phyloP scores from a whole-genome alignment of 2,888 invertebrate genomes.

The Platynereis dumerilii region DNA sequence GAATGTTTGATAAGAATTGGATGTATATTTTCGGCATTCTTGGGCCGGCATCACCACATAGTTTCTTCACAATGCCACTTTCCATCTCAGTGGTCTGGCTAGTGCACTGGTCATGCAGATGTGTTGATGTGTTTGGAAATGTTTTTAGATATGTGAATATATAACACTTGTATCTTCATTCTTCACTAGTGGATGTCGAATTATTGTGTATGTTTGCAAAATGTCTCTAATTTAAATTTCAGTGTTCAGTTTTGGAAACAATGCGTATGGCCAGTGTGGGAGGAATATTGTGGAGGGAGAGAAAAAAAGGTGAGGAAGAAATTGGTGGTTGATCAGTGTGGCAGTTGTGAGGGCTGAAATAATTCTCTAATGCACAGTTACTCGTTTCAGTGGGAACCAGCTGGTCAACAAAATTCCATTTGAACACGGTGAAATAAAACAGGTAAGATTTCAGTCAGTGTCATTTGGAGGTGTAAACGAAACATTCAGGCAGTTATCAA shows the following conservation, averaged over 20 bases:
- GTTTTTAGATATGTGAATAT: too few relatives aligned
- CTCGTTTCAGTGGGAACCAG: conserved; percentile 31
- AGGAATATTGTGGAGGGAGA: conserved; percentile 79
- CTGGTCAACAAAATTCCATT: conserved; percentile 29
- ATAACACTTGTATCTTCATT: too few relatives aligned
- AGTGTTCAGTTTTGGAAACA: conserved; percentile 86
- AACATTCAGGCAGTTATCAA: background rate
- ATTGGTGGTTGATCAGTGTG: conserved; percentile 29
- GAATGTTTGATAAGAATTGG: too few relatives aligned
- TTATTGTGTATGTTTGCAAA: background rate
- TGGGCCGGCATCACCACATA: too few relatives aligned
- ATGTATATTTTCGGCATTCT: too few relatives aligned
- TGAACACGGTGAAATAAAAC: conserved; percentile 6
- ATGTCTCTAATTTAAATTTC: conserved; percentile 11
- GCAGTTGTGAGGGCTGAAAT: background rate
- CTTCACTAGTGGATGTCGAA: too few relatives aligned
- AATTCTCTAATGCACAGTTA: too few relatives aligned
- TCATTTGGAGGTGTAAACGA: too few relatives aligned
- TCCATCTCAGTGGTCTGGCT: too few relatives aligned
- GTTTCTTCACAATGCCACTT: too few relatives aligned
- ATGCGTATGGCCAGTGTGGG: conserved; percentile 93
- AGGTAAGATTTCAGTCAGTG: conserved; percentile 4
- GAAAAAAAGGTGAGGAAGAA: conserved; percentile 40
- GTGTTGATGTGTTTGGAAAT: too few relatives aligned
- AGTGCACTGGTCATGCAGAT: too few relatives aligned